These are phyloP conservation scores for Progne subis DNA, from an alignment of 2,113 vertebrate species.

Conservation along the genomic window DNA sequence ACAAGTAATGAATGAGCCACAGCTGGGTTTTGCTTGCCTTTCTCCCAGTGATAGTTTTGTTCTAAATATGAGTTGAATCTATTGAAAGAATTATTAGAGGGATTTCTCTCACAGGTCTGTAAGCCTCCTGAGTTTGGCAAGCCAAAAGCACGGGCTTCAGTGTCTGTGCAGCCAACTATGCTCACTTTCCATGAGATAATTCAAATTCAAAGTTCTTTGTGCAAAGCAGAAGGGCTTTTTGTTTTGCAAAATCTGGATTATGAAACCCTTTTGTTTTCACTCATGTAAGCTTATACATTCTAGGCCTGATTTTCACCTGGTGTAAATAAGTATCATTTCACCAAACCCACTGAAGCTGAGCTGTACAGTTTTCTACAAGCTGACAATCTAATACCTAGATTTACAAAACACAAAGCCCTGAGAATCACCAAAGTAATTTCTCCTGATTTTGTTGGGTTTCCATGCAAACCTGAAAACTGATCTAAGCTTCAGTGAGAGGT, in stretches of 20 bases:
- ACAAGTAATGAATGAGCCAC: not conserved
- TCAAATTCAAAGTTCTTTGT: not conserved
- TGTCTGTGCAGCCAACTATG: not conserved
- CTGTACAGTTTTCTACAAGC: not conserved
- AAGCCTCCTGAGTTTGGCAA: slow-evolving; percentile 4
- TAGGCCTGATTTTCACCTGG: not conserved
- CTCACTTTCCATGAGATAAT: not conserved
- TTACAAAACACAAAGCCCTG: not conserved
- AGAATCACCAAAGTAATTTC: not conserved
- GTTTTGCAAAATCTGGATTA: not conserved
- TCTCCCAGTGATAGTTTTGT: not conserved
- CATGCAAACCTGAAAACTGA: not conserved
- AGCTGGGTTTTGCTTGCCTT: not conserved
- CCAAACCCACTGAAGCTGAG: not conserved
- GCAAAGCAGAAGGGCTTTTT: not conserved
- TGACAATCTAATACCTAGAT: not conserved
- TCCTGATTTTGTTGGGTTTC: not conserved
- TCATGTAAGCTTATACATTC: not conserved
- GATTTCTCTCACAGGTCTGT: slow-evolving; percentile 19
- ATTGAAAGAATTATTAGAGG: not conserved
- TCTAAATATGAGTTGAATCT: not conserved
- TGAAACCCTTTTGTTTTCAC: not conserved
- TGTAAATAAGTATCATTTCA: not conserved
- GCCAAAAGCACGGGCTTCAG: not conserved
- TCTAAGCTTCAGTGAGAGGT: not conserved